phyloP scores from a whole-genome alignment of 2,113 vertebrate species.

The Vulpes lagopus region DNA sequence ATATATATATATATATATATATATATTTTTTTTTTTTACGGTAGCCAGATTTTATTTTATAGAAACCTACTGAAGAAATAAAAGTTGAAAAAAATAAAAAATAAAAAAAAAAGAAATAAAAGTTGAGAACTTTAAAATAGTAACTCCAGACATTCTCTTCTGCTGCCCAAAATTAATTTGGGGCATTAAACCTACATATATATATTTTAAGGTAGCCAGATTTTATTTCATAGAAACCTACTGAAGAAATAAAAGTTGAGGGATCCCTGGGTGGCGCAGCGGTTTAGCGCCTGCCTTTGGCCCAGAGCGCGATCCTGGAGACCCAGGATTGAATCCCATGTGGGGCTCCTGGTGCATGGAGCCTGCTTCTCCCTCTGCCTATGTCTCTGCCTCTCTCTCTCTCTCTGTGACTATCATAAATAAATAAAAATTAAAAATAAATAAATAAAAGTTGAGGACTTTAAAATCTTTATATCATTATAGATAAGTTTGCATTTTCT shows the following conservation, averaged over 20 bases:
- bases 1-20: no score
- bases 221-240: not conserved
- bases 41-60: no score
- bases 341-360: no score
- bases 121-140: not conserved
- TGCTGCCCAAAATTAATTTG: not conserved
- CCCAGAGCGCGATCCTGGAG: no score
- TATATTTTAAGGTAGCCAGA: not conserved
- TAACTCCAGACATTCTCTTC: not conserved
- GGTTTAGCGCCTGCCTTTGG: no score
- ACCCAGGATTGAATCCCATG: no score
- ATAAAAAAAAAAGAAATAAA: not conserved
- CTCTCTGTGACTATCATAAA: no score
- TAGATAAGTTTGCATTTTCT: not conserved
- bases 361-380: no score
- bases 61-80: no score
- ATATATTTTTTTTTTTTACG: no score
- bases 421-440: not conserved
- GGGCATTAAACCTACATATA: not conserved
- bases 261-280: not conserved
- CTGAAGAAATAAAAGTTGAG: not conserved
- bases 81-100: no score
- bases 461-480: not conserved
- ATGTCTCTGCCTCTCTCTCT: no score
- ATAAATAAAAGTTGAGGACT: slow-evolving; percentile 7